Evolutionary conservation across 2,797 vertebrate genomes (phyloP).

Genomic region (Karalla daura): DNA sequence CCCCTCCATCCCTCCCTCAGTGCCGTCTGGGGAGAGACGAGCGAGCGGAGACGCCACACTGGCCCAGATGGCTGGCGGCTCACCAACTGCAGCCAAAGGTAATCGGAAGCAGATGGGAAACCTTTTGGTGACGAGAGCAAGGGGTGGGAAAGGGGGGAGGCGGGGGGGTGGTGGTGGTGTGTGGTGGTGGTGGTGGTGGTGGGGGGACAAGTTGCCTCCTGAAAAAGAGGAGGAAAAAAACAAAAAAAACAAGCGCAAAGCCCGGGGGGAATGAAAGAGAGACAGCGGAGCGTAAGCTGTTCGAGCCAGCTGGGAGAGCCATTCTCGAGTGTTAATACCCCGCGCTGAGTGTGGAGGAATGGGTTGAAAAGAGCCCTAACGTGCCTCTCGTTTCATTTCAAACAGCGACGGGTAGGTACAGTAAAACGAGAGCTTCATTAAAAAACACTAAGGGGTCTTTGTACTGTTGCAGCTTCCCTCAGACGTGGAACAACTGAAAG

Average conservation of each 20-base stretch:
- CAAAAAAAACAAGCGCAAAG: conserved; percentile 53
- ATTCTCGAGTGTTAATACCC: conserved; percentile 63
- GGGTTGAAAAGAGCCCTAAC: conserved; percentile 44
- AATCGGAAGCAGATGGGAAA: conserved; percentile 94
- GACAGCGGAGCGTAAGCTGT: conserved; percentile 59
- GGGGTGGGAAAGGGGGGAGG: too few relatives aligned
- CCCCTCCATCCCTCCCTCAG: conserved; percentile 55
- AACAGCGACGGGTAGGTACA: conserved; percentile 55
- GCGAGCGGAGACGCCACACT: conserved; percentile 77
- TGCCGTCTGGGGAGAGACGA: conserved; percentile 72
- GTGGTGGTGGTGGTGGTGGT: too few relatives aligned
- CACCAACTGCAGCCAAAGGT: conserved; percentile 89
- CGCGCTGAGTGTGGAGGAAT: conserved; percentile 53
- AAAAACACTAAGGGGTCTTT: conserved; percentile 81
- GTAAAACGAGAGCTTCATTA: conserved; percentile 57
- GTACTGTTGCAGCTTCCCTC: conserved; percentile 69
- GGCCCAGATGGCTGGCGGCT: conserved; percentile 83
- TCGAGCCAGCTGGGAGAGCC: conserved; percentile 69
- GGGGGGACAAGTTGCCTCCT: conserved; percentile 85
- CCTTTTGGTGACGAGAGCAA: conserved; percentile 85
- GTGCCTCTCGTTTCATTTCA: conserved; percentile 49
- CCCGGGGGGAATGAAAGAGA: conserved; percentile 54
- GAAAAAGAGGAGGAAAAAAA: conserved; percentile 53
- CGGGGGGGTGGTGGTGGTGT: too few relatives aligned
- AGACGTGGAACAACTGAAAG: conserved; percentile 76